Evolutionary conservation across 2,888 invertebrate species (phyloP), one percentile per base, ranked within the genome.

Genomic region (Orchestes rusci): DNA sequence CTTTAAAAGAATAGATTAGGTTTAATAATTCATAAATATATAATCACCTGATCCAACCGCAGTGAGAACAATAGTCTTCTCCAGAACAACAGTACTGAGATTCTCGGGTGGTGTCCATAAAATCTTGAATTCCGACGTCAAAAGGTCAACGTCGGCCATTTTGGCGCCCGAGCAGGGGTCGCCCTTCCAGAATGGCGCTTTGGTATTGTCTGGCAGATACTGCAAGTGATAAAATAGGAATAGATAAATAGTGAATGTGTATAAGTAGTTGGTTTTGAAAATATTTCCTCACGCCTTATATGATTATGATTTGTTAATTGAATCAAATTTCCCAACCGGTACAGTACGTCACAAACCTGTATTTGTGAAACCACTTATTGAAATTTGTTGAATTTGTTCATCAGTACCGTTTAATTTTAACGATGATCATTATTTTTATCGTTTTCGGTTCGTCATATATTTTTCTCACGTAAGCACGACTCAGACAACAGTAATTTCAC

Each of bases 21-120:
- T 13, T 15, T n/a, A 17, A 35, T 16, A n/a, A 10, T 4, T 7
- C 35, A 12, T 18, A 18, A 32, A 13, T 3, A 15, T 15, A 7
- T 16, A 32, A 5, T 41, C 55, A 63, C 65, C 63, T 59, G 60
- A 57, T 29, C 63, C 65, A 16, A 65, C 56, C 15, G 65, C 63
- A 4, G 65, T 64, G 12, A 64, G 39, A 7, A 62, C 41, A 15
- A 65, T 46, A 50, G 58, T 59, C 33, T 59, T 55, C 32, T 55
- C 55, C 34, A 54, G 54, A 37, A 53, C 48, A 1, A 56, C 39
- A 2, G 55, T 50, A 18, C 46, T 33, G 4, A 50, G 44, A 48
- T 59, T 52, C 15, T 42, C 39, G 17, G 64, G 63, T 3, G 62
- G 60, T 15, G 44, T 53, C 64, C 64, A 65, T n/a, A 57, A 38